Conservation (phyloP, 1,140 invertebrate genomes). For the Diorhabda elongata region DNA sequence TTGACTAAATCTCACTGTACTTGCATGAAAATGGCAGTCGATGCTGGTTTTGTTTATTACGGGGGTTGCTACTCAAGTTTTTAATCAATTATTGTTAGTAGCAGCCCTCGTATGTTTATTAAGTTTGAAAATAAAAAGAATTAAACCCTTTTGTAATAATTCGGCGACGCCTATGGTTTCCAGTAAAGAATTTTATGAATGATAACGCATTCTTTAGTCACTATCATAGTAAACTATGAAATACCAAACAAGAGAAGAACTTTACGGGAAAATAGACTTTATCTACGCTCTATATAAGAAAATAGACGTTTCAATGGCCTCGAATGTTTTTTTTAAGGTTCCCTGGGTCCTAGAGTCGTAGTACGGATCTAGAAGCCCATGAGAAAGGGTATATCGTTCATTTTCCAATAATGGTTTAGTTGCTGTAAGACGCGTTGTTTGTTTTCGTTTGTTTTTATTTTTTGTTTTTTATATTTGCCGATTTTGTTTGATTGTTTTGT, state of each 20-base stretch:
- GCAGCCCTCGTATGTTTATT: not conserved
- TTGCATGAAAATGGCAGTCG: too few species aligned
- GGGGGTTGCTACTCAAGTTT: too few species aligned
- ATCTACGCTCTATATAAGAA: slow-evolving; percentile 23
- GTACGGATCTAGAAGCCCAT: slow-evolving; percentile 33
- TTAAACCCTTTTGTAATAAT: not conserved
- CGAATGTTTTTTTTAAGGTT: slow-evolving; percentile 37
- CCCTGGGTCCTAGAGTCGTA: slow-evolving; percentile 30
- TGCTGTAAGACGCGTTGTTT: slow-evolving; percentile 18
- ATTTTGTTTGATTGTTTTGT: slow-evolving; percentile 24
- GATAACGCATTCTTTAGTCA: slow-evolving; percentile 32
- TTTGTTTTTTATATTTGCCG: slow-evolving; percentile 18
- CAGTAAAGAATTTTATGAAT: slow-evolving; percentile 39
- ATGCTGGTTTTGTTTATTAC: too few species aligned
- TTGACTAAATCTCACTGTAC: too few species aligned
- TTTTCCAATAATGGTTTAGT: slow-evolving; percentile 26
- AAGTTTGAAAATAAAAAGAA: not conserved
- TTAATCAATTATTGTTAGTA: too few species aligned
- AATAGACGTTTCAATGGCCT: slow-evolving; percentile 36
- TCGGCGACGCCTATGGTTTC: slow-evolving; percentile 6
- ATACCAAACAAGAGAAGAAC: slow-evolving; percentile 15
- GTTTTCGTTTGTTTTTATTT: slow-evolving; percentile 24
- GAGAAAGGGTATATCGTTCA: slow-evolving; percentile 30
- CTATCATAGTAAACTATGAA: slow-evolving; percentile 35
- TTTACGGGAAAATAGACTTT: slow-evolving; percentile 23